A percentile compares a stretch with the other conserved stretches of the same genome.
Evolutionary conservation across 1,140 invertebrate species (phyloP).

Genomic region (Meloidogyne floridensis): DNA sequence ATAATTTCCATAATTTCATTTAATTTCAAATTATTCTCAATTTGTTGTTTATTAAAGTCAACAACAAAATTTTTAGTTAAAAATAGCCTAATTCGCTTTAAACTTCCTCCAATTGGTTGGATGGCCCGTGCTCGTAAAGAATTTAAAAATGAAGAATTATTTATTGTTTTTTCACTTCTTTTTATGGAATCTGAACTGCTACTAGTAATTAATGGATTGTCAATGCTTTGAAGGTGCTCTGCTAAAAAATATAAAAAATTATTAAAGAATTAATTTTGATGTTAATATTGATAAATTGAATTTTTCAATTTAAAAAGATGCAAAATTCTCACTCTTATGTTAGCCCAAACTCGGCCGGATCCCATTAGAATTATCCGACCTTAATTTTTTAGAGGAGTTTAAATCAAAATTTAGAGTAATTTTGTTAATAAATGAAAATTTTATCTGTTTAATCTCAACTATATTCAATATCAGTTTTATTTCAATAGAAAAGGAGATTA

Average conservation of each 20-base stretch:
- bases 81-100: background rate
- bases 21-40: background rate
- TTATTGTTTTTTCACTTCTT: background rate
- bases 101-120: background rate
- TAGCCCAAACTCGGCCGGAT: too few relatives aligned
- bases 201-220: background rate
- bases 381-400: too few relatives aligned
- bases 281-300: too few relatives aligned
- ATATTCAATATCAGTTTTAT: too few relatives aligned
- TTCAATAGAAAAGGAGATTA: too few relatives aligned
- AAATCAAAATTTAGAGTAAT: too few relatives aligned
- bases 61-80: slow-evolving; percentile 1
- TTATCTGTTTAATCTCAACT: too few relatives aligned
- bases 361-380: too few relatives aligned
- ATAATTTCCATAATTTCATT: slow-evolving; percentile 1
- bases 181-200: background rate
- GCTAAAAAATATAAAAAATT: background rate
- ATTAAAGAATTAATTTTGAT: background rate
- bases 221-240: background rate
- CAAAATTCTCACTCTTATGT: too few relatives aligned
- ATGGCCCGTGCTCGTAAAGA: background rate
- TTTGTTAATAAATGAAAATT: too few relatives aligned
- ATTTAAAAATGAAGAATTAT: slow-evolving; percentile 6
- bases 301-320: too few relatives aligned
- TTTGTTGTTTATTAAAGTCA: background rate